Evolutionary conservation across 2,888 invertebrate species (phyloP).

Genomic region (Teleiodes luculella): DNA sequence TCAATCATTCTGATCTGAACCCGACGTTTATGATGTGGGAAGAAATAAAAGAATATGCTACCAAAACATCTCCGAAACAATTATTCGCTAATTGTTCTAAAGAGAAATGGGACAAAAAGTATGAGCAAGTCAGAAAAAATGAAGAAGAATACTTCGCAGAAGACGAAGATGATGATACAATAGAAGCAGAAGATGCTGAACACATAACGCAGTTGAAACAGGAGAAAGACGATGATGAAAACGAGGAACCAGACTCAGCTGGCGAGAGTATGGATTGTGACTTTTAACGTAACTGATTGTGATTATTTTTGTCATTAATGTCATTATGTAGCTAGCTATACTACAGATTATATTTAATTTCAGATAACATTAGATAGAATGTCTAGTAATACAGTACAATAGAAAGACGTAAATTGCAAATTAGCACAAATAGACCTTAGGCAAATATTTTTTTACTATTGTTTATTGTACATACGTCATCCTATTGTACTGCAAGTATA

Average conservation of each 20-base stretch:
- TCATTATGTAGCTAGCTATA: too few species aligned
- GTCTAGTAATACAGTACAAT: too few species aligned
- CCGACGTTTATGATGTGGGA: constrained; percentile 10
- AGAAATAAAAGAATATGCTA: constrained; percentile 1
- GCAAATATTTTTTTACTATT: too few species aligned
- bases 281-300: too few species aligned
- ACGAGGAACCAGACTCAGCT: background rate
- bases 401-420: too few species aligned
- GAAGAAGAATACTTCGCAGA: constrained; percentile 15
- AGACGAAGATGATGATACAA: too few species aligned
- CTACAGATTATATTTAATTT: too few species aligned
- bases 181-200: constrained; percentile 1
- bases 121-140: constrained; percentile 8
- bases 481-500: too few species aligned
- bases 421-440: too few species aligned
- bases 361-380: too few species aligned
- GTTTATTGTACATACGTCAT: too few species aligned
- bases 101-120: constrained; percentile 10
- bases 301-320: too few species aligned
- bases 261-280: background rate
- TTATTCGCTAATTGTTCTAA: constrained; percentile 2
- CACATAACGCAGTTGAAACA: background rate
- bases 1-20: constrained; percentile 9
- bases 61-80: background rate
- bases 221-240: background rate